Evolutionary conservation across 2,797 vertebrate species (phyloP).

Genomic region (Adrianichthys oophorus): DNA sequence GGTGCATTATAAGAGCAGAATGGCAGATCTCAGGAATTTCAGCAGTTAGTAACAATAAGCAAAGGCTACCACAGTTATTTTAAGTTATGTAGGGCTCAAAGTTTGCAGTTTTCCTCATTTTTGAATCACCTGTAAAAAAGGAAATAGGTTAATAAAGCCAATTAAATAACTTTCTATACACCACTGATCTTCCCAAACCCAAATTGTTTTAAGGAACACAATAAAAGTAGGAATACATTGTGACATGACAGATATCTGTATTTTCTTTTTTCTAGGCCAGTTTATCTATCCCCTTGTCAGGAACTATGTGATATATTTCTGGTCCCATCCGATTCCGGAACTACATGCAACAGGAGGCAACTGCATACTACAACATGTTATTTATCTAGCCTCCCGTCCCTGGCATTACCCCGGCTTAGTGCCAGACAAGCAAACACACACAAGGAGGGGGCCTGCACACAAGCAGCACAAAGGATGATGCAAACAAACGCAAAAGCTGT

Average conservation of each 20-base stretch:
- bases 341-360: conserved; percentile 54
- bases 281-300: conserved; percentile 8
- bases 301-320: conserved; percentile 2
- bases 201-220: too few species aligned
- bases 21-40: too few species aligned
- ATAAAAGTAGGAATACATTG: too few species aligned
- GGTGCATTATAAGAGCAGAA: too few species aligned
- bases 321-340: conserved; percentile 21
- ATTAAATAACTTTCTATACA: too few species aligned
- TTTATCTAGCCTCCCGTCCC: conserved; percentile 61
- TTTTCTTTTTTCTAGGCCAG: background rate
- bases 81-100: too few species aligned
- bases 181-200: too few species aligned
- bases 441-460: conserved; percentile 41
- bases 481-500: conserved; percentile 60
- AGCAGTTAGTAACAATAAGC: too few species aligned
- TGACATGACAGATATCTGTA: background rate
- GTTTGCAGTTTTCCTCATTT: too few species aligned
- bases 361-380: conserved; percentile 49
- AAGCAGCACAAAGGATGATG: conserved; percentile 56
- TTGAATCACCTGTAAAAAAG: too few species aligned
- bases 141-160: too few species aligned
- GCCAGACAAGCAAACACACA: conserved; percentile 58
- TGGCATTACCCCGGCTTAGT: conserved; percentile 64
- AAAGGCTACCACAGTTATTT: too few species aligned